phyloP scores from a whole-genome alignment of 2,113 vertebrate species.

The Diadophis punctatus region DNA sequence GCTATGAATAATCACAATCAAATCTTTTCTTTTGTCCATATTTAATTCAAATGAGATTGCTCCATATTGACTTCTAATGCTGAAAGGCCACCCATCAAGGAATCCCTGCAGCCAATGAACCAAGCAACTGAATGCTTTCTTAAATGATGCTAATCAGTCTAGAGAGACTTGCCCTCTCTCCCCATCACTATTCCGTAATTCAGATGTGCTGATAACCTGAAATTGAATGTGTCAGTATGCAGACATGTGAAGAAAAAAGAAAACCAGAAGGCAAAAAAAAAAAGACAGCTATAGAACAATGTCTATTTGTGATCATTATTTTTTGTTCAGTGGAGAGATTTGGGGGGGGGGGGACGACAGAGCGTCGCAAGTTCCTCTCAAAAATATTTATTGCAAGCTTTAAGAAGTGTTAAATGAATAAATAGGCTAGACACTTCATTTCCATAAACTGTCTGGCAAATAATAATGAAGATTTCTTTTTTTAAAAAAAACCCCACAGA shows the following conservation, averaged over 20 bases:
- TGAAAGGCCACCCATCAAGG: slow-evolving; percentile 90
- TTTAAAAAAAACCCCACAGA: slow-evolving; percentile 11
- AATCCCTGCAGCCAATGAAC: slow-evolving; percentile 77
- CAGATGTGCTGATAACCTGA: slow-evolving; percentile 94
- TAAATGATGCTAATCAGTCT: slow-evolving; percentile 98
- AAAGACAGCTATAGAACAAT: slow-evolving; percentile 60
- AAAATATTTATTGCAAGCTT: slow-evolving; percentile 52
- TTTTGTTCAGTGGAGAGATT: slow-evolving; percentile 45
- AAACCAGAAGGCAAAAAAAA: slow-evolving; percentile 58
- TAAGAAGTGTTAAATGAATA: slow-evolving; percentile 53
- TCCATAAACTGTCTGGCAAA: slow-evolving; percentile 51
- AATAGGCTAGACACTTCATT: slow-evolving; percentile 46
- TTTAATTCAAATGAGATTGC: slow-evolving; percentile 85
- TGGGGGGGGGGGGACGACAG: slow-evolving; percentile 46
- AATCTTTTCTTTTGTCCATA: slow-evolving; percentile 74
- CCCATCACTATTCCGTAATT: slow-evolving; percentile 89
- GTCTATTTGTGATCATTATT: slow-evolving; percentile 53
- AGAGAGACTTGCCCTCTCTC: slow-evolving; percentile 88
- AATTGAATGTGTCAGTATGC: slow-evolving; percentile 90
- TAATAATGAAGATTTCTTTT: slow-evolving; percentile 41
- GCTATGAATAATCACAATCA: slow-evolving; percentile 71
- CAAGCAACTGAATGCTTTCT: slow-evolving; percentile 84
- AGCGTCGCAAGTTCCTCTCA: slow-evolving; percentile 57
- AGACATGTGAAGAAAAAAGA: slow-evolving; percentile 69
- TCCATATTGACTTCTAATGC: slow-evolving; percentile 84